Conservation (phyloP, 1,140 invertebrate species). For the Bombus consobrinus region DNA sequence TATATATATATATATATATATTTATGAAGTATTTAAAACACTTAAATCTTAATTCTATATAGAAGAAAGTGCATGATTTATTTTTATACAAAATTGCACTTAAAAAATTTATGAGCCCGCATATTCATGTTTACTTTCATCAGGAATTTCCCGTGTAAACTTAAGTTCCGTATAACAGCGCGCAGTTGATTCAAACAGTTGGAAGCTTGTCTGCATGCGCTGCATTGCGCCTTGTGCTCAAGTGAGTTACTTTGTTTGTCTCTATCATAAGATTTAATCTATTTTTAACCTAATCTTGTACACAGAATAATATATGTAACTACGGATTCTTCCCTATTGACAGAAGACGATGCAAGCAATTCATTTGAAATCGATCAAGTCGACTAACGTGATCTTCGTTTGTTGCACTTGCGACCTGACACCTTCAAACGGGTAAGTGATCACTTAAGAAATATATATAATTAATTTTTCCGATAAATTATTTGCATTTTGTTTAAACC, state of each 20-base stretch:
- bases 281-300: background rate
- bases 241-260: background rate
- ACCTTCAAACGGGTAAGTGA: background rate
- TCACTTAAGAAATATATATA: background rate
- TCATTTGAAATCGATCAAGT: background rate
- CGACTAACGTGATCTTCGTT: background rate
- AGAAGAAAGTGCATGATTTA: background rate
- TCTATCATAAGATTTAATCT: background rate
- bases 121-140: constrained; percentile 4
- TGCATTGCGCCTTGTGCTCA: background rate
- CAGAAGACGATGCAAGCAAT: background rate
- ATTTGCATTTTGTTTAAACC: background rate
- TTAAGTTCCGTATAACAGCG: background rate
- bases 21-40: background rate
- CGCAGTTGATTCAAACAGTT: constrained; percentile 14
- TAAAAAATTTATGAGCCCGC: constrained; percentile 28
- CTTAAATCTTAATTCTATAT: background rate
- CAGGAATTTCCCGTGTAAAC: constrained; percentile 32
- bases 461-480: background rate
- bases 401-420: no score
- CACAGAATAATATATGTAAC: background rate
- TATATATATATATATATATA: background rate
- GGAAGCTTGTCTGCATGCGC: background rate
- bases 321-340: background rate
- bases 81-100: background rate